Evolutionary conservation across 2,113 vertebrate species (phyloP).

Genomic region (Holacanthus passer): DNA sequence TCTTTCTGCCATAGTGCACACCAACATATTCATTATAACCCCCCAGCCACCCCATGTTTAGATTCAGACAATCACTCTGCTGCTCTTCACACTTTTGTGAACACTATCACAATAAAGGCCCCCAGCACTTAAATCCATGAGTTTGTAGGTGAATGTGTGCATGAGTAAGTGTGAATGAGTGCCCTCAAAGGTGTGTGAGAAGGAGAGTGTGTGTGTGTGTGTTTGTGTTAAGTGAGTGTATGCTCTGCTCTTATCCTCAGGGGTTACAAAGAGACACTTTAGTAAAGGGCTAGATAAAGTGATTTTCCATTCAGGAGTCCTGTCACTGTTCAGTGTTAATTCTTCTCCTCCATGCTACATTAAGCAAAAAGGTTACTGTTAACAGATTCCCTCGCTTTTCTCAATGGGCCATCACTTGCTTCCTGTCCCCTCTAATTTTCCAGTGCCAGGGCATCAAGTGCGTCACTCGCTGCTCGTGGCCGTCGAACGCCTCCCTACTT

Average conservation of each 20-base stretch:
- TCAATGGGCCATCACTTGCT: slow-evolving; percentile 81
- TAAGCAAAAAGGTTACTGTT: slow-evolving; percentile 86
- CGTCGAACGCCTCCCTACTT: slow-evolving; percentile 53
- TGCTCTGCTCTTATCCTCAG: slow-evolving; percentile 70
- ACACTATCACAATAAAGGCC: slow-evolving; percentile 78
- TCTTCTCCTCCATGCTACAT: slow-evolving; percentile 83
- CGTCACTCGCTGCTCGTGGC: slow-evolving; percentile 73
- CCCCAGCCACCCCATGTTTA: slow-evolving; percentile 55
- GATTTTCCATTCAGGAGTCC: slow-evolving; percentile 84
- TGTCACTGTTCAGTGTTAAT: slow-evolving; percentile 77
- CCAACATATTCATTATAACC: slow-evolving; percentile 57
- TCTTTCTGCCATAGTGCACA: slow-evolving; percentile 59
- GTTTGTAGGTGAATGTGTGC: slow-evolving; percentile 54
- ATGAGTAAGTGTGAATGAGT: slow-evolving; percentile 62
- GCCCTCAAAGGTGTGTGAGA: slow-evolving; percentile 41
- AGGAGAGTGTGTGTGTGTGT: slow-evolving; percentile 34
- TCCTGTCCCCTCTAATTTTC: slow-evolving; percentile 83
- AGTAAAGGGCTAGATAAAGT: slow-evolving; percentile 79
- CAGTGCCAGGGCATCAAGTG: slow-evolving; percentile 78
- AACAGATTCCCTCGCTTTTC: slow-evolving; percentile 83
- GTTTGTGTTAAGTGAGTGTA: slow-evolving; percentile 60
- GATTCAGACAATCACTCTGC: slow-evolving; percentile 52
- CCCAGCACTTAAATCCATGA: slow-evolving; percentile 58
- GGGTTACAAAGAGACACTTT: slow-evolving; percentile 78
- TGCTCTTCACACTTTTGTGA: slow-evolving; percentile 74